phyloP scores from a whole-genome alignment of 2,797 vertebrate species.

The Bryconaethiops microstoma region DNA sequence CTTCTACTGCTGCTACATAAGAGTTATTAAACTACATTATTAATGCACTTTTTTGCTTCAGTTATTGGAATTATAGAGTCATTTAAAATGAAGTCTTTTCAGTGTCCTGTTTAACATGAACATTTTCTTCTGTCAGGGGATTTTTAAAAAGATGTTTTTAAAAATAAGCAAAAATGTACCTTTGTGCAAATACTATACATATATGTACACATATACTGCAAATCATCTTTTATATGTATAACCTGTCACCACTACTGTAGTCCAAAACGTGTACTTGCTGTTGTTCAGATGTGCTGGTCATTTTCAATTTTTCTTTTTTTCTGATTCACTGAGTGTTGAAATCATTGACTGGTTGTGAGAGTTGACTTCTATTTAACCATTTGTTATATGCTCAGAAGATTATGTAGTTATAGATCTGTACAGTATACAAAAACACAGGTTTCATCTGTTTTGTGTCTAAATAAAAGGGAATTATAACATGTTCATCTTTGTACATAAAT shows the following conservation, averaged over 20 bases:
- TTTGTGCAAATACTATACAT: conserved; percentile 52
- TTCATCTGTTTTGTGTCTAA: conserved; percentile 50
- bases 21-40: conserved; percentile 14
- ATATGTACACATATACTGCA: conserved; percentile 52
- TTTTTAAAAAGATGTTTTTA: conserved; percentile 63
- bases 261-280: conserved; percentile 56
- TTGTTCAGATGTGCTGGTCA: conserved; percentile 56
- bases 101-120: conserved; percentile 40
- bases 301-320: conserved; percentile 31
- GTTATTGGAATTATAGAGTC: conserved; percentile 39
- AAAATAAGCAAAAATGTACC: conserved; percentile 53
- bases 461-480: conserved; percentile 46
- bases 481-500: conserved; percentile 61
- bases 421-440: conserved; percentile 46
- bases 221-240: conserved; percentile 61
- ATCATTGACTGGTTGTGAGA: conserved; percentile 39
- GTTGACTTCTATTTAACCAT: conserved; percentile 36
- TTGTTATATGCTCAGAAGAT: conserved; percentile 43
- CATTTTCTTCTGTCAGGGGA: conserved; percentile 58
- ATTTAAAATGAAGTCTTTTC: conserved; percentile 61
- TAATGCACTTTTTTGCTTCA: conserved; percentile 27
- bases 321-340: conserved; percentile 52
- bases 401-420: conserved; percentile 52
- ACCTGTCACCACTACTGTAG: conserved; percentile 51
- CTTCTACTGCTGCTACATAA: conserved; percentile 30